Evolutionary conservation across 2,797 vertebrate species (phyloP).

Genomic region (Monodelphis domestica): DNA sequence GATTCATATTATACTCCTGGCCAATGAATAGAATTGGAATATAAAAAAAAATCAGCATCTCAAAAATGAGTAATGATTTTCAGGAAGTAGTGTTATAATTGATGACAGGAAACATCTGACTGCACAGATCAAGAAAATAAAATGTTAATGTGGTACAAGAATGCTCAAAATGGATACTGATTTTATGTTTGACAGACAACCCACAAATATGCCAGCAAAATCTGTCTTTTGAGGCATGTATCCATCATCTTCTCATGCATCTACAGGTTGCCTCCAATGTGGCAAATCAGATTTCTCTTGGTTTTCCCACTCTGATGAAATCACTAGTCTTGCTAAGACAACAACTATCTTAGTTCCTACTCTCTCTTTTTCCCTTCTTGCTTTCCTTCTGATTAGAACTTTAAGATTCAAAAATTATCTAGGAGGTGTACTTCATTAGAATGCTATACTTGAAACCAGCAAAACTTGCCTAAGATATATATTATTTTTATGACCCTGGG

Average conservation of each 20-base stretch:
- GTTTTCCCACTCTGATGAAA: neutral
- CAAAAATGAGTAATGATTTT: conserved; percentile 50
- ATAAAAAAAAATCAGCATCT: neutral
- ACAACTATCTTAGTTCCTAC: neutral
- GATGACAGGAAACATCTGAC: conserved; percentile 34
- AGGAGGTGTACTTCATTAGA: neutral
- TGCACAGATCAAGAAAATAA: conserved; percentile 11
- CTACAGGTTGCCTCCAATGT: neutral
- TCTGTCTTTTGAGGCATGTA: neutral
- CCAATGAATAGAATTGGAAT: neutral
- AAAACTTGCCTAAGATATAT: neutral
- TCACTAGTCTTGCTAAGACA: neutral
- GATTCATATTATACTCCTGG: neutral
- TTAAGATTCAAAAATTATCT: neutral
- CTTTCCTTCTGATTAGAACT: neutral
- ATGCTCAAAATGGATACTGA: neutral
- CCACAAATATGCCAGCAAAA: neutral
- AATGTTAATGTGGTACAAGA: conserved; percentile 21
- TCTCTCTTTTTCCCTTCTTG: neutral
- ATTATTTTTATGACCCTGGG: neutral
- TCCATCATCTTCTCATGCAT: neutral
- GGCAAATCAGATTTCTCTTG: neutral
- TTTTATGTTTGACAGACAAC: neutral
- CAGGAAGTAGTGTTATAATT: conserved; percentile 41
- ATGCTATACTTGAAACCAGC: neutral